Evolutionary conservation across 2,888 invertebrate genomes (phyloP).

Genomic region (Heliconius aoede): DNA sequence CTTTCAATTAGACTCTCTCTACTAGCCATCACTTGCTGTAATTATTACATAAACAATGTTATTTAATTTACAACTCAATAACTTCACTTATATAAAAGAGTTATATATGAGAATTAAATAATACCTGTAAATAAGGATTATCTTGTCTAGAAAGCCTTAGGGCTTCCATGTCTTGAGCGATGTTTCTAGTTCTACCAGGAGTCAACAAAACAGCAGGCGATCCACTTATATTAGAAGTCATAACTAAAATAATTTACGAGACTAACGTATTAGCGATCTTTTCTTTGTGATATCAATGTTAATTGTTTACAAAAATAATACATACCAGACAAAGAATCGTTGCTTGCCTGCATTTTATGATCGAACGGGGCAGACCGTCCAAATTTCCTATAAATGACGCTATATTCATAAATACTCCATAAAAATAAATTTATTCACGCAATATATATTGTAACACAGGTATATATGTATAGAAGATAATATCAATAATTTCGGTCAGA

Average conservation of each 20-base stretch:
- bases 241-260: constrained; percentile 57
- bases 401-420: constrained; percentile 44
- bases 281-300: background rate
- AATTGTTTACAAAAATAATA: constrained; percentile 37
- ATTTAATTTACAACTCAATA: constrained; percentile 27
- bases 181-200: constrained; percentile 89
- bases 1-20: constrained; percentile 90
- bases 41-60: constrained; percentile 50
- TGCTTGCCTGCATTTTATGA: constrained; percentile 72
- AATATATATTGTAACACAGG: constrained; percentile 10
- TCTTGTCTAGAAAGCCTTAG: constrained; percentile 91
- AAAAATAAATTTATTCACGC: constrained; percentile 28
- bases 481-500: background rate
- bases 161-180: constrained; percentile 93
- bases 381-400: constrained; percentile 39
- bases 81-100: constrained; percentile 35
- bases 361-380: constrained; percentile 37
- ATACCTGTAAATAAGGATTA: constrained; percentile 91
- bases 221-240: constrained; percentile 65
- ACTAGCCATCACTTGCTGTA: constrained; percentile 90
- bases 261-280: constrained; percentile 39
- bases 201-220: constrained; percentile 86
- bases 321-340: constrained; percentile 74
- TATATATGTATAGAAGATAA: constrained; percentile 6
- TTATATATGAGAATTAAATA: constrained; percentile 21